Percentiles rank a stretch among this genome's conserved stretches.
These are phyloP conservation scores for Carterocephalus palaemon DNA, from an alignment of 2,888 invertebrate species.

Conservation along the genomic window DNA sequence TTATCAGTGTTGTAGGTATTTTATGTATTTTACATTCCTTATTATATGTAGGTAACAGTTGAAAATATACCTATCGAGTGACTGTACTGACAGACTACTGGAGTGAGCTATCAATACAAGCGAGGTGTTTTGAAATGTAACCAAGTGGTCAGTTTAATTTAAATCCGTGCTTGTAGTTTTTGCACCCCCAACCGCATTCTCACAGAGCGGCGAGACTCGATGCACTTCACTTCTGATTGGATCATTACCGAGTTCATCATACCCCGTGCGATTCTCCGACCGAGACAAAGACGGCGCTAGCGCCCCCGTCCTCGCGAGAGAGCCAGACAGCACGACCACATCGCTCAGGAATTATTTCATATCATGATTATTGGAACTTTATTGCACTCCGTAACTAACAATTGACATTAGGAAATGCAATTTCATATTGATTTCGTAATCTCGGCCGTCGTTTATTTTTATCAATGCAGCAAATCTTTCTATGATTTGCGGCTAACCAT, in stretches of 20 bases:
- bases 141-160: conserved; percentile 72
- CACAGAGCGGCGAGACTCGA: conserved; percentile 72
- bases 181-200: conserved; percentile 79
- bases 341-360: conserved; percentile 75
- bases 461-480: conserved; percentile 76
- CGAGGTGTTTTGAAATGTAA: conserved; percentile 61
- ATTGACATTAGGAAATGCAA: conserved; percentile 80
- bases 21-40: no score
- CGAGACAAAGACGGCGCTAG: conserved; percentile 54
- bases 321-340: conserved; percentile 53
- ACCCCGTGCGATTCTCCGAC: conserved; percentile 74
- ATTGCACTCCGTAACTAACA: conserved; percentile 79
- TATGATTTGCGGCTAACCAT: conserved; percentile 78
- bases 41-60: no score
- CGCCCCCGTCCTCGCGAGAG: conserved; percentile 36
- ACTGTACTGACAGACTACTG: no score
- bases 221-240: conserved; percentile 79
- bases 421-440: conserved; percentile 79
- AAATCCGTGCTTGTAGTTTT: conserved; percentile 74
- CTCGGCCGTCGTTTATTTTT: conserved; percentile 72
- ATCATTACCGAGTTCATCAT: conserved; percentile 80
- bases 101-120: conserved; percentile 31
- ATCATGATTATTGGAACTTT: conserved; percentile 79
- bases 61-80: no score
- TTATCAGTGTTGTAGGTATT: no score